Evolutionary conservation across 2,888 invertebrate genomes (phyloP).

Genomic region (Hypselothyrea guttata): DNA sequence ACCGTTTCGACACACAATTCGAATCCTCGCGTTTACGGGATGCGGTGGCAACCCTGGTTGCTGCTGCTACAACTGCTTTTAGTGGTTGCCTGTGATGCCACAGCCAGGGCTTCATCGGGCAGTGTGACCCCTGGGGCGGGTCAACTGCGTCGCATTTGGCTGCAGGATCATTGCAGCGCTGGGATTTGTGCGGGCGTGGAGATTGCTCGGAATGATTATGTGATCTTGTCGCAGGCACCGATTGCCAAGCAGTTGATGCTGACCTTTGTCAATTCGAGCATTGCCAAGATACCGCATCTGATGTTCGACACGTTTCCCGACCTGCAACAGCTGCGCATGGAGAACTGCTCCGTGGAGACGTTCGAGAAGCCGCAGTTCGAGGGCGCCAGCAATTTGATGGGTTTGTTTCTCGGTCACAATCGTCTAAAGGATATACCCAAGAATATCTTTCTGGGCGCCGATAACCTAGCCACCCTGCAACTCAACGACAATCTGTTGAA

Average conservation of each 20-base stretch:
- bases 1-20: conserved; percentile 1
- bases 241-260: conserved; percentile 75
- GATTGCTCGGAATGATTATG: conserved; percentile 79
- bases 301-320: conserved; percentile 81
- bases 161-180: conserved; percentile 79
- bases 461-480: conserved; percentile 76
- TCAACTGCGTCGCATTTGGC: conserved; percentile 80
- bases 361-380: conserved; percentile 81
- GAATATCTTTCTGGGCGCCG: conserved; percentile 80
- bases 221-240: conserved; percentile 78
- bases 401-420: conserved; percentile 75
- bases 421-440: conserved; percentile 78
- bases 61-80: conserved; percentile 25
- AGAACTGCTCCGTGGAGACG: conserved; percentile 79
- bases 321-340: conserved; percentile 79
- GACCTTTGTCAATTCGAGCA: conserved; percentile 79
- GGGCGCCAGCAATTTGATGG: conserved; percentile 80
- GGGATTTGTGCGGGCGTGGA: conserved; percentile 76
- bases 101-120: conserved; percentile 9
- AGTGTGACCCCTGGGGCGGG: conserved; percentile 34
- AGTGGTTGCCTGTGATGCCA: conserved; percentile 6
- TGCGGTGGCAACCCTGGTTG: conserved; percentile 24
- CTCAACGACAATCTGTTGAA: conserved; percentile 71
- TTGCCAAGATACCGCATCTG: conserved; percentile 80
- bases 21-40: conserved; percentile 19